Evolutionary conservation across 2,888 invertebrate genomes (phyloP), one percentile per base, ranked within the genome.

Genomic region (Stomorhina lunata): DNA sequence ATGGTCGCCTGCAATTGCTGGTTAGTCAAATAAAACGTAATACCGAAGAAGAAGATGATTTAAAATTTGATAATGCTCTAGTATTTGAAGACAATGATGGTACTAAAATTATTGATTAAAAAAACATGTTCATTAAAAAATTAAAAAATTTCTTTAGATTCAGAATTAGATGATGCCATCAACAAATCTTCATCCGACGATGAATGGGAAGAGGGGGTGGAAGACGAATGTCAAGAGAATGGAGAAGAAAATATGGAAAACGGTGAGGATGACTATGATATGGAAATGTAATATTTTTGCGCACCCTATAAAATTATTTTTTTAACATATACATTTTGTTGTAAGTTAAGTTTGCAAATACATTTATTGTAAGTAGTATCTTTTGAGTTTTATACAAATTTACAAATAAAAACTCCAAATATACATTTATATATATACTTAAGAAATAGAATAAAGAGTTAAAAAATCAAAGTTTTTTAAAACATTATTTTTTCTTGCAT

Each of bases 1-100:
- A 88, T 50, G 91, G 91, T 7, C 87, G 91, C 2, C 85, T 91
- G 5, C 88, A 89, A 76, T 86, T 91, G 65, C 86, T 91, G 45
- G 88, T 91, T 1, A 90, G 87, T 81, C 91, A 91, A 87, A 91
- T 91, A 78, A 89, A 89, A 80, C 87, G 88, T 1, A 91, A 91
- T 81, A 85, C 86, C 0, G 87, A 88, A 32, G 89, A 89, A 15
- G 87, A 87, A 43, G 90, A 89, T 17, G 85, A 84, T 45, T 82
- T 91, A 9, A 88, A 89, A 78, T 88, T 85, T 78, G 87, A 87
- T 32, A 88, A 90, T 84, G 87, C 87, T 7, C 75, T 91, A 20
- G 84, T 89, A 12, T 87, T 89, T 66, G 87, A 91, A 27, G 91
- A 91, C 66, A 87, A 87, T 84, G 77, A 81, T 71, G 89, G 90